Evolutionary conservation across 1,140 invertebrate species (phyloP), one percentile per base, ranked within the genome.

Genomic region (Anastrepha obliqua): DNA sequence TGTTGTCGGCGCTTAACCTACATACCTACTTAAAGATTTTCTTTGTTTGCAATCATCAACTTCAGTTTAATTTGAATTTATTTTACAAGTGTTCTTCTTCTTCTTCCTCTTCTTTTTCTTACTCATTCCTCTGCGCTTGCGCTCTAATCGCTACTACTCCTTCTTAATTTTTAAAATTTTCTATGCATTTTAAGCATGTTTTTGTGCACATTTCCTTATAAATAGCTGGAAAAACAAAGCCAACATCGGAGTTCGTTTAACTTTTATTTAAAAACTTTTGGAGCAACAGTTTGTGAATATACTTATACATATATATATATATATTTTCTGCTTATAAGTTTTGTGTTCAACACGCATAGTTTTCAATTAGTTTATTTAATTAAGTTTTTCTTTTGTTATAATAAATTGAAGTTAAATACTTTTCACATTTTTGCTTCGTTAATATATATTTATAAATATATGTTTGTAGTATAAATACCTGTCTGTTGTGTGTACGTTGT

Each of bases 11-110:
- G 81, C 81, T 86, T 81, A 90, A 65, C 88, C 87, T 90, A 90
- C 91, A 92, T 92, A 92, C 91, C 91, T 91, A 92, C 90, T 90
- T 89, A 92, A 92, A 92, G 91, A 92, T 92, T 92, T 92, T 90
- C 62, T 44, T 86, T 2, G 29, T 11, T 29, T 62, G 17, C 9
- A 74, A 74, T 74, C 55, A 62, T 87, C 87, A 86, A 85, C 15
- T 87, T 88, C 88, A 89, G 86, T 88, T 88, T 90, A 70, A 86
- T 70, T 44, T 65, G 86, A 64, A 87, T 87, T 88, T 85, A 70
- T 67, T 55, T 64, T 87, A 87, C 62, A 87, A 58, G 74, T 81
- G 47, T 55, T 55, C 20, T 81, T 5, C 17, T 29, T n/a, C 74
- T 29, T 17, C 47, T 58, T 55, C 9, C 42, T 70, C 42, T 70